These are phyloP conservation scores for Ceyx margarethae DNA, from an alignment of 2,113 vertebrate species.

Conservation along the genomic window DNA sequence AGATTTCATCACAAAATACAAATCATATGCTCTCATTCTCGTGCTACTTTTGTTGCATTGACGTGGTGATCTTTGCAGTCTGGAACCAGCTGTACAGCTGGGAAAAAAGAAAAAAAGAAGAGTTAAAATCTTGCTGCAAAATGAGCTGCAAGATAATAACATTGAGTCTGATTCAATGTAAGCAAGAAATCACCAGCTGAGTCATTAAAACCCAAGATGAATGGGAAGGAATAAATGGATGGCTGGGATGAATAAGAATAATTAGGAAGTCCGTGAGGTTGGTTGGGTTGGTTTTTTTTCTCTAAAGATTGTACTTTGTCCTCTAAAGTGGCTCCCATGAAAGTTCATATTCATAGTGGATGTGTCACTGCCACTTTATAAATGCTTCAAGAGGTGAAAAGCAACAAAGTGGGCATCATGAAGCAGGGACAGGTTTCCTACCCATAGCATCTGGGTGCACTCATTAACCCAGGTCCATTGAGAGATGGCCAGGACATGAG, in stretches of 20 bases:
- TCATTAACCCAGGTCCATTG: neutral
- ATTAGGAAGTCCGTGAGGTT: neutral
- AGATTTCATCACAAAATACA: neutral
- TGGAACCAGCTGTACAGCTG: slow-evolving; percentile 26
- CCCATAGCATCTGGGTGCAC: neutral
- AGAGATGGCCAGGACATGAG: neutral
- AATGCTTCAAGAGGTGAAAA: neutral
- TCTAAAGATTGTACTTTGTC: neutral
- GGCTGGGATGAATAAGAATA: neutral
- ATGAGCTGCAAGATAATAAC: slow-evolving; percentile 10
- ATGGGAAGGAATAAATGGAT: slow-evolving; percentile 18
- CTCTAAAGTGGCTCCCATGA: neutral
- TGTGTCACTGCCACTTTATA: neutral
- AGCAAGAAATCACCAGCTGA: slow-evolving; percentile 49
- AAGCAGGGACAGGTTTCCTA: neutral
- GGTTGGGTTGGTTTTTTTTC: neutral
- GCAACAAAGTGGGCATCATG: neutral
- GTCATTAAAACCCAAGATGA: slow-evolving; percentile 39
- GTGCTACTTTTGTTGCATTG: neutral
- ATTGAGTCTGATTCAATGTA: neutral
- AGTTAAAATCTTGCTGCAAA: slow-evolving; percentile 9
- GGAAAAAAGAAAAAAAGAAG: neutral
- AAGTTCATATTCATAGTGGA: neutral
- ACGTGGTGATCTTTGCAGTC: neutral
- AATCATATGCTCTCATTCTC: neutral